Evolutionary conservation across 2,113 vertebrate genomes (phyloP), one percentile per base, ranked within the genome.

Genomic region (Rallus limicola): DNA sequence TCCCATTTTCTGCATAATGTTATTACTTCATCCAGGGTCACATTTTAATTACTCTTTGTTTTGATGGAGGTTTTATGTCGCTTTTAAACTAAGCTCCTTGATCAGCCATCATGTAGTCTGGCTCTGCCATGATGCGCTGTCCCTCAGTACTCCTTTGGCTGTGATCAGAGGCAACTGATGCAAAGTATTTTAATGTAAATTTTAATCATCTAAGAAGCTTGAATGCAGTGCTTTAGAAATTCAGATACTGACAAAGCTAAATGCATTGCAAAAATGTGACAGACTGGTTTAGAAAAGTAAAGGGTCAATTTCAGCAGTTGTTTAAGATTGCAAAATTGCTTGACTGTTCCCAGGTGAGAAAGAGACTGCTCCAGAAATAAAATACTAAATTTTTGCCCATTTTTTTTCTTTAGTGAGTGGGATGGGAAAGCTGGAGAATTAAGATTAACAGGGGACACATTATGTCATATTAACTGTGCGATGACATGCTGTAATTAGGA

Each of bases 1-100:
- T 86, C 67, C 70, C 68, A 90, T 95, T 94, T 93, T 86, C 71
- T 59, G 50, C 50, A 77, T 86, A 82, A 86, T 90, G 40, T 28
- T 88, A 72, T 90, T 71, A 72, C 36, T 93, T 87, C 50, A 74
- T n/a, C 59, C 50, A 7, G 58, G 76, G 79, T 62, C 82, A 93
- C 36, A 64, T 86, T 88, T 90, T 80, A 88, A 88, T 90, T 90
- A 48, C 34, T 92, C 44, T 85, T 91, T 48, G 21, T 79, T 93
- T 81, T 76, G 74, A 36, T 89, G 53, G 46, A 65, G 25, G 9
- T 48, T 95, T 94, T 92, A 79, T 55, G 31, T 82, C 31, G 38
- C 59, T 80, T 87, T 80, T 64, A 72, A 92, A 82, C 63, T 26
- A 53, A 91, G 48, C 17, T 76, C 36, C 7, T 13, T 59, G 34